Base-by-base conservation (phyloP, 2,888 invertebrate species). In the Carabus problematicus region DNA sequence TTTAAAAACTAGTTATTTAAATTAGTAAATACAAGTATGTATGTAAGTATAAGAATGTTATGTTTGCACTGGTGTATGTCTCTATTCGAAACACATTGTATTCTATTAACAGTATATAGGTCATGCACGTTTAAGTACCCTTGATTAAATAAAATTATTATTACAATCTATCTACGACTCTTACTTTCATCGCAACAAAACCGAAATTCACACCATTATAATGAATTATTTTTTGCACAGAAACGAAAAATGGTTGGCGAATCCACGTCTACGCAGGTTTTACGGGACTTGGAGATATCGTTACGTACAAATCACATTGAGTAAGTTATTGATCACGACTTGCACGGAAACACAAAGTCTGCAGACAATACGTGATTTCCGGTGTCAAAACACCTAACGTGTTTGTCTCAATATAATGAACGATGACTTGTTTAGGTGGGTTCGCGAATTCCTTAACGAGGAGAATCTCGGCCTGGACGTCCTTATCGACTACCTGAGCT, bases 231-330 rank as follows among this genome's bases (percentile, higher is more conserved):
- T 79, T 82, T 84, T 82, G 89, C 89, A 71, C 90, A 97, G 97
- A 97, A 97, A 89, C 88, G 97, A 80, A 96, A 96, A 87, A 94
- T 96, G 89, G 93, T 97, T 72, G 95, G 95, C 71, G 97, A 97
- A 81, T 93, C 97, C 61, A 98, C 98, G 71, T 98, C 98, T 69
- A 99, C 99, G 55, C 97, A 98, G 87, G 97, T 99, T 76, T 87
- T 99, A 72, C 89, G 98, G 79, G 98, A 99, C 87, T 87, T 99
- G 82, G 99, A 99, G 87, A 99, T 98, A 81, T 99, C 98, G 55
- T 85, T 99, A 77, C 89, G 98, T 78, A 99, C 99, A 73, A 99
- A 99, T 86, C 96, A 97, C 84, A 99, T 99, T 81, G 98, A 99
- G 95, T 96, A 52, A 52, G 52, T 52, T 29, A 29, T 29, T 29